phyloP scores from a whole-genome alignment of 1,140 invertebrate species.

The Apis laboriosa region DNA sequence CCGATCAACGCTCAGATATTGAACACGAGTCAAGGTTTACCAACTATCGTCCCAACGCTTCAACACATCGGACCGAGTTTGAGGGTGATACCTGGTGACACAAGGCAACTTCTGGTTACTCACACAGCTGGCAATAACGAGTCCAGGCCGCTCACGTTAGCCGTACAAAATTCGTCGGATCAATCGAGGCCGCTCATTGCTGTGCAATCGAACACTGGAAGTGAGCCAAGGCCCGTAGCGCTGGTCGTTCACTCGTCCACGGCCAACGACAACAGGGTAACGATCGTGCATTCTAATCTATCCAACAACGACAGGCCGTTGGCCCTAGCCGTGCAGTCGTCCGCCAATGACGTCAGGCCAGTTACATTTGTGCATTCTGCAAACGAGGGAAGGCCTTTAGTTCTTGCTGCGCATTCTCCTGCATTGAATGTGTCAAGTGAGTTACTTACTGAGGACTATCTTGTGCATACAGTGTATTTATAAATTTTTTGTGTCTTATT shows the following conservation, averaged over 20 bases:
- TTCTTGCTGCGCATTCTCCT: constrained; percentile 76
- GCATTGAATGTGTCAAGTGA: constrained; percentile 77
- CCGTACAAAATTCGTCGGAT: constrained; percentile 71
- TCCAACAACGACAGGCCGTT: constrained; percentile 78
- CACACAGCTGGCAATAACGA: constrained; percentile 76
- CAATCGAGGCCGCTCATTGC: constrained; percentile 74
- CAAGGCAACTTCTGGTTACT: constrained; percentile 75
- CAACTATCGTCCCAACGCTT: constrained; percentile 78
- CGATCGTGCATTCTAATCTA: constrained; percentile 78
- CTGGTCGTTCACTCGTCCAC: constrained; percentile 78
- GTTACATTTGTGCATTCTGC: constrained; percentile 78
- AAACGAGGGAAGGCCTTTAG: constrained; percentile 77
- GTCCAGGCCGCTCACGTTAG: constrained; percentile 70
- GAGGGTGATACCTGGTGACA: constrained; percentile 77
- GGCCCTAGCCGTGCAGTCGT: constrained; percentile 77
- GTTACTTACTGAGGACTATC: constrained; percentile 41
- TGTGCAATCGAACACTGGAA: constrained; percentile 73
- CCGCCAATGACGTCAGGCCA: constrained; percentile 76
- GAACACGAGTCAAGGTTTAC: constrained; percentile 76
- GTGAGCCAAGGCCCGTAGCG: constrained; percentile 77
- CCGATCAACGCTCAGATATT: constrained; percentile 79
- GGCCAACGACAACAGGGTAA: constrained; percentile 79
- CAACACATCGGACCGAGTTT: constrained; percentile 76
- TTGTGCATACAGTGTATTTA: not conserved
- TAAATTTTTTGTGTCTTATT: not conserved